phyloP scores from a whole-genome alignment of 2,888 invertebrate species.

The Tipula confusa region DNA sequence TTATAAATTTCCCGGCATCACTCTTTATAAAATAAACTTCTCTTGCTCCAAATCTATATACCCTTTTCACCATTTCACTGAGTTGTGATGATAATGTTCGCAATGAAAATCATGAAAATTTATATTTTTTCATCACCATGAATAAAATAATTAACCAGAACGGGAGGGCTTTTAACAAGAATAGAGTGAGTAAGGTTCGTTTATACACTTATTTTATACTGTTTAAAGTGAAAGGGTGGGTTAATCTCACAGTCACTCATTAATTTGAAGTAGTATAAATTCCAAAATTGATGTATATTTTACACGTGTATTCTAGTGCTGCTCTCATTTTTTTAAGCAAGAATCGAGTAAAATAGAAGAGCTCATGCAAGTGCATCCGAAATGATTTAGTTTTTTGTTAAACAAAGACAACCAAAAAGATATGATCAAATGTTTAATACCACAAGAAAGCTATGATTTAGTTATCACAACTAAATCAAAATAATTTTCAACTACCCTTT shows the following conservation, averaged over 20 bases:
- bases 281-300: not conserved
- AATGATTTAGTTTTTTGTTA: too few species aligned
- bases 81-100: not conserved
- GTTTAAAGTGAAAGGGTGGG: not conserved
- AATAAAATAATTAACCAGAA: slow-evolving; percentile 20
- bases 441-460: too few species aligned
- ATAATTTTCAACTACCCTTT: too few species aligned
- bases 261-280: too few species aligned
- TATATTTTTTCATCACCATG: slow-evolving; percentile 6
- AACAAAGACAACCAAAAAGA: too few species aligned
- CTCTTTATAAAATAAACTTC: not conserved
- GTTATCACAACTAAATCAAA: too few species aligned
- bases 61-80: not conserved
- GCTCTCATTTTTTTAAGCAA: too few species aligned
- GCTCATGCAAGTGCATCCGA: too few species aligned
- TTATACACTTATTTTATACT: not conserved
- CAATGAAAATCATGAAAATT: not conserved
- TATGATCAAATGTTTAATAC: too few species aligned
- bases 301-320: too few species aligned
- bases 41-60: not conserved
- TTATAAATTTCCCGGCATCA: not conserved
- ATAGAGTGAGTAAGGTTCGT: not conserved
- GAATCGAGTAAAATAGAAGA: too few species aligned
- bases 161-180: not conserved
- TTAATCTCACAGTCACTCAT: not conserved